Conservation (phyloP, 2,797 vertebrate genomes). For the Poecilia picta region DNA sequence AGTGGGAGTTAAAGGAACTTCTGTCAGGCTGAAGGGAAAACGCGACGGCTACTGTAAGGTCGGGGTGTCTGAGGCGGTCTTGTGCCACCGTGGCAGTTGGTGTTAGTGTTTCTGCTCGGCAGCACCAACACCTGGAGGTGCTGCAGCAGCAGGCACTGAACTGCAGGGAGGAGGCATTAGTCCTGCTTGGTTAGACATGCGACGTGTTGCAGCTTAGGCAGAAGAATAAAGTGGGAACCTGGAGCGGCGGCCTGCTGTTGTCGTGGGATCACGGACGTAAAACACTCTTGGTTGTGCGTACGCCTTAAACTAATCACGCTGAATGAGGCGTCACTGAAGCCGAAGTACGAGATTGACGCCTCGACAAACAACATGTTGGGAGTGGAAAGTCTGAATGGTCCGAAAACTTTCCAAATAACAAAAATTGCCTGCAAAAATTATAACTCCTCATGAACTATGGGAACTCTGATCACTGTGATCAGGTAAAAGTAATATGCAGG, state of each 20-base stretch:
- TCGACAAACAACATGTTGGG: neutral
- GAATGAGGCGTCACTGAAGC: constrained; percentile 5
- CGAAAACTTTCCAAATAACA: neutral
- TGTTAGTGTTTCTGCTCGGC: constrained; percentile 3
- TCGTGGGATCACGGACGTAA: neutral
- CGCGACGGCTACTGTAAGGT: neutral
- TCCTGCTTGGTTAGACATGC: constrained; percentile 29
- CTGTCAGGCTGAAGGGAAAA: neutral
- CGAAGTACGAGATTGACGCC: neutral
- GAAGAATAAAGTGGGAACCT: neutral
- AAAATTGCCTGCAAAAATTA: neutral
- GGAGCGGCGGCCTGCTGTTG: constrained; percentile 8
- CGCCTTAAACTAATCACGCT: constrained; percentile 20
- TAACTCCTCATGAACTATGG: neutral
- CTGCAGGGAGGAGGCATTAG: constrained; percentile 35
- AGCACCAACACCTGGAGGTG: constrained; percentile 27
- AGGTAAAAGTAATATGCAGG: too few species aligned
- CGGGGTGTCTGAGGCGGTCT: neutral
- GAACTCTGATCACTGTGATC: neutral
- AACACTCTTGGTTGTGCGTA: constrained; percentile 13
- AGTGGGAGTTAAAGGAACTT: neutral
- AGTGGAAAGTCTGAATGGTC: neutral
- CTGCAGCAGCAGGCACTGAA: constrained; percentile 35
- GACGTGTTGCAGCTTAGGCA: neutral
- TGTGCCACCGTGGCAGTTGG: neutral